phyloP scores from a whole-genome alignment of 2,888 invertebrate genomes.

The Amblyjoppa fuscipennis region DNA sequence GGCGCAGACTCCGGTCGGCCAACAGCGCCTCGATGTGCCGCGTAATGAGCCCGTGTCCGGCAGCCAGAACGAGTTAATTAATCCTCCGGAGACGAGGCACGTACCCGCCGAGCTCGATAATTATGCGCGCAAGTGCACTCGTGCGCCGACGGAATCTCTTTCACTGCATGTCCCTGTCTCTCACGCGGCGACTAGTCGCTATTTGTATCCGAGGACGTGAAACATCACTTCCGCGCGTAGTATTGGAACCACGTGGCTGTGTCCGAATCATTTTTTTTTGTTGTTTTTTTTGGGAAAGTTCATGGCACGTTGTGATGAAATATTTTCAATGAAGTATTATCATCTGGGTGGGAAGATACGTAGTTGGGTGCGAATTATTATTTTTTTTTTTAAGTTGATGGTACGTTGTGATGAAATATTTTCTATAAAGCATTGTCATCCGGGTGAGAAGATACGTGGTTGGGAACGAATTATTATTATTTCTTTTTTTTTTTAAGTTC shows the following conservation, averaged over 20 bases:
- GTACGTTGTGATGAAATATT: too few relatives aligned
- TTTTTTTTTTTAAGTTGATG: neutral
- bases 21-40: conserved; percentile 64
- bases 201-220: conserved; percentile 28
- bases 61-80: conserved; percentile 80
- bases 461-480: too few relatives aligned
- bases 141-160: conserved; percentile 59
- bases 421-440: too few relatives aligned
- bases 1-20: conserved; percentile 47
- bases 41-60: conserved; percentile 79
- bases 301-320: conserved; percentile 17
- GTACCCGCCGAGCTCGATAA: conserved; percentile 74
- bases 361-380: too few relatives aligned
- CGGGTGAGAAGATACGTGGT: too few relatives aligned
- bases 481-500: too few relatives aligned
- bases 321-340: conserved; percentile 16
- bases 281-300: neutral
- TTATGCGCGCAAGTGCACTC: conserved; percentile 76
- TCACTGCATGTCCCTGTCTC: neutral
- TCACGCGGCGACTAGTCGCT: conserved; percentile 32
- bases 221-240: conserved; percentile 28
- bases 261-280: neutral
- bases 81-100: conserved; percentile 77
- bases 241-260: conserved; percentile 23
- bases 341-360: too few relatives aligned